These are phyloP conservation scores for Sebastes fasciatus DNA, from an alignment of 2,113 vertebrate species.

Conservation along the genomic window DNA sequence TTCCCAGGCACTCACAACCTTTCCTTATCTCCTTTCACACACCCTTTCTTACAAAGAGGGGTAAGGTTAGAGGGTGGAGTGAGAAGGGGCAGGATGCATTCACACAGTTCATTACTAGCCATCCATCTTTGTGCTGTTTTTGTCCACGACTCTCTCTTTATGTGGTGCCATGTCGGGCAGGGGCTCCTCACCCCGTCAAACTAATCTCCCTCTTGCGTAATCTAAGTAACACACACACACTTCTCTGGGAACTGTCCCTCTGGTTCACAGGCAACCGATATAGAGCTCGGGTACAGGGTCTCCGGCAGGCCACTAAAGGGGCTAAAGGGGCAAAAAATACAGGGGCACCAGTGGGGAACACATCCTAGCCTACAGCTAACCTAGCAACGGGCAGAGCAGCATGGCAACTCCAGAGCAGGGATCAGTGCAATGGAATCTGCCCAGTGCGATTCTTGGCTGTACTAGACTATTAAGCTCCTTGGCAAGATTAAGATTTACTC, in stretches of 20 bases:
- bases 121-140: conserved; percentile 66
- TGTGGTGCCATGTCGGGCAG: conserved; percentile 54
- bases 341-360: conserved; percentile 58
- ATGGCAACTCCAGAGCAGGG: conserved; percentile 68
- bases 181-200: conserved; percentile 58
- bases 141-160: conserved; percentile 54
- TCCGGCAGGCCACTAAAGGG: conserved; percentile 47
- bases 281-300: conserved; percentile 34
- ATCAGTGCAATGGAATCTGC: conserved; percentile 67
- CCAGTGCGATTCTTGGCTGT: conserved; percentile 58
- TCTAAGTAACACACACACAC: conserved; percentile 33
- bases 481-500: conserved; percentile 75
- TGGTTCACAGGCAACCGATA: conserved; percentile 63
- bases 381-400: conserved; percentile 72
- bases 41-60: conserved; percentile 39
- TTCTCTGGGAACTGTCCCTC: conserved; percentile 50
- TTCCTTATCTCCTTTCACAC: conserved; percentile 60
- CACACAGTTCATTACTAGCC: conserved; percentile 65
- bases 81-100: conserved; percentile 48
- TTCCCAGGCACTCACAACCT: conserved; percentile 22
- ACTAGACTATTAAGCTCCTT: conserved; percentile 62
- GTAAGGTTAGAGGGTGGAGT: conserved; percentile 22
- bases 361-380: conserved; percentile 59
- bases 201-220: conserved; percentile 66
- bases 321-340: conserved; percentile 51